Percentiles rank a stretch among this genome's conserved stretches.
Evolutionary conservation across 1,140 invertebrate species (phyloP).

Genomic region (Aporrectodea caliginosa): DNA sequence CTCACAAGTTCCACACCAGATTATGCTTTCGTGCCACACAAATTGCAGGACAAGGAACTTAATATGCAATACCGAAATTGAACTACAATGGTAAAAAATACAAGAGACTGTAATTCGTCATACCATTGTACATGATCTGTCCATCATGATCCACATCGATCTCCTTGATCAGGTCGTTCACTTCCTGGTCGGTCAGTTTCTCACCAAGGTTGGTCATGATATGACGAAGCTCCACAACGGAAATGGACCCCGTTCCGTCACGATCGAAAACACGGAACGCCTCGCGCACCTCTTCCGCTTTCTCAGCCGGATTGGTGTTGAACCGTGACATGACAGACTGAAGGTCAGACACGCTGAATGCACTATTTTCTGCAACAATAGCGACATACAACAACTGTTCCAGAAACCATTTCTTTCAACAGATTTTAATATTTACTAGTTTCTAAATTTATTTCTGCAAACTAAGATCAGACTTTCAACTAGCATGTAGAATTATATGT

Average conservation of each 20-base stretch:
- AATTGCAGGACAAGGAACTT: background rate
- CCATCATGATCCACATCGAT: conserved; percentile 90
- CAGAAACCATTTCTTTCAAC: no score
- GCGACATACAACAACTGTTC: no score
- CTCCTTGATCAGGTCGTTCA: conserved; percentile 96
- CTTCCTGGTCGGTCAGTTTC: conserved; percentile 96
- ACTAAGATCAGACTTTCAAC: no score
- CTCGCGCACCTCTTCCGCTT: conserved; percentile 96
- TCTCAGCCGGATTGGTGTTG: conserved; percentile 61
- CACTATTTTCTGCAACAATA: conserved; percentile 4
- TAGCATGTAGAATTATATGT: no score
- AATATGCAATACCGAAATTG: background rate
- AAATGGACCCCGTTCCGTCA: conserved; percentile 77
- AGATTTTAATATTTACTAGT: no score
- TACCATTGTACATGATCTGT: conserved; percentile 22
- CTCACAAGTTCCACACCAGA: no score
- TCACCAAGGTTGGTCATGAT: conserved; percentile 98
- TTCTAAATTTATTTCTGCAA: no score
- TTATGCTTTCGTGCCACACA: background rate
- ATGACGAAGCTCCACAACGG: conserved; percentile 80
- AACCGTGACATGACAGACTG: conserved; percentile 17
- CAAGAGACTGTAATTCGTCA: background rate
- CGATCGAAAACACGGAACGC: conserved; percentile 97
- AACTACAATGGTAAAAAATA: background rate
- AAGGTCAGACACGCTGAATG: conserved; percentile 7